Conservation (phyloP, 1,140 invertebrate species). For the Drosophila navojoa region DNA sequence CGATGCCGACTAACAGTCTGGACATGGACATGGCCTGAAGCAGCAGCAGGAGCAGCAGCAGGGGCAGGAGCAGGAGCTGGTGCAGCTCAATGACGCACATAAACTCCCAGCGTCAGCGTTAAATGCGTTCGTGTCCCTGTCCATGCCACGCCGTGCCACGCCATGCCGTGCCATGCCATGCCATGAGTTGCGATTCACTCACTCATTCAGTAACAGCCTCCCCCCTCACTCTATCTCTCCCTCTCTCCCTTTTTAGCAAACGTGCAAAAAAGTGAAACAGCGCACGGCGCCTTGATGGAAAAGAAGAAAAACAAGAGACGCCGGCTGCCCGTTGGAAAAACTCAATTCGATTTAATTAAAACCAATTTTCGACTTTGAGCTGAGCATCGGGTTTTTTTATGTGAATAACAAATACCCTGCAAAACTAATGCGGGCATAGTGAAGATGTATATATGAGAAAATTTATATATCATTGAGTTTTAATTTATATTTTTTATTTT, state of each 20-base stretch:
- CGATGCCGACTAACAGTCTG: constrained; percentile 9
- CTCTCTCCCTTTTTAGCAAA: constrained; percentile 25
- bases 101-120: constrained; percentile 74
- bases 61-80: not conserved
- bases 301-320: constrained; percentile 48
- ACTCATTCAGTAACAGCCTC: constrained; percentile 22
- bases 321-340: constrained; percentile 44
- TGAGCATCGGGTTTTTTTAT: constrained; percentile 23
- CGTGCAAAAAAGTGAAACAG: constrained; percentile 53
- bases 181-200: constrained; percentile 56
- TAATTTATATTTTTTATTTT: too few species aligned
- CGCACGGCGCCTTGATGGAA: constrained; percentile 28
- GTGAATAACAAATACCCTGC: constrained; percentile 23
- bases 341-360: constrained; percentile 83
- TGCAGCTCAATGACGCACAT: constrained; percentile 67
- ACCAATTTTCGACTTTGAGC: constrained; percentile 77
- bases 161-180: constrained; percentile 27
- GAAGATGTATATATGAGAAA: too few species aligned
- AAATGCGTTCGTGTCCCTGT: constrained; percentile 75
- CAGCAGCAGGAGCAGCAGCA: not conserved
- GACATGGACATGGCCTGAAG: constrained; percentile 9
- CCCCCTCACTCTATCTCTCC: not conserved
- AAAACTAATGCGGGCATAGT: not conserved
- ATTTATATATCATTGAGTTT: too few species aligned
- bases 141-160: not conserved